phyloP scores from a whole-genome alignment of 2,113 vertebrate genomes.

The Microcebus ravelobensis region DNA sequence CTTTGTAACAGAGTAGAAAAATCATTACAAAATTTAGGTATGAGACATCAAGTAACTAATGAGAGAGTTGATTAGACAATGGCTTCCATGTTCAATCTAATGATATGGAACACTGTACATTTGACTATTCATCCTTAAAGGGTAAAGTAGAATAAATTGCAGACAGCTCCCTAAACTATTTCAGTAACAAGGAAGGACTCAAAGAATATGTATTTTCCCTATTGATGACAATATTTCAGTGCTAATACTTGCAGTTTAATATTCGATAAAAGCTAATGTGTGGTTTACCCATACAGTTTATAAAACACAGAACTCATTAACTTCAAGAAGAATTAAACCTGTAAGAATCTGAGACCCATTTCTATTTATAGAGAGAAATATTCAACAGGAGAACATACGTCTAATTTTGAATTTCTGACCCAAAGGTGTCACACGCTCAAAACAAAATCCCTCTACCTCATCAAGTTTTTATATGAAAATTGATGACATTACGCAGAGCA shows the following conservation, averaged over 20 bases:
- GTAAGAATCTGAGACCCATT: background rate
- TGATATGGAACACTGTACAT: background rate
- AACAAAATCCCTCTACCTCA: background rate
- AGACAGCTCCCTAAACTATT: background rate
- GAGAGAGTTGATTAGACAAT: background rate
- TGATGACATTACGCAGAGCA: background rate
- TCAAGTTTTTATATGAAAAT: background rate
- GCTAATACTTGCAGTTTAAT: conserved; percentile 14
- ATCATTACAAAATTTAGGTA: conserved; percentile 44
- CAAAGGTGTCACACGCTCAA: background rate
- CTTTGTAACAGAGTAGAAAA: conserved; percentile 61
- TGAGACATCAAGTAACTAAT: background rate
- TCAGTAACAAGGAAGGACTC: background rate
- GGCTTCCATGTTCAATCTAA: background rate
- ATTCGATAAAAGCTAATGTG: conserved; percentile 12
- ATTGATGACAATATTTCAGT: background rate
- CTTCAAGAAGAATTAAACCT: conserved; percentile 48
- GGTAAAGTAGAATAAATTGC: background rate
- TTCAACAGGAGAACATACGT: background rate
- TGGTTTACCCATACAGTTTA: conserved; percentile 16
- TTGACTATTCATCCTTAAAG: background rate
- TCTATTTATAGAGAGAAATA: conserved; percentile 46
- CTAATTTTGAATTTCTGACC: conserved; percentile 28
- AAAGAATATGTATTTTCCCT: background rate
- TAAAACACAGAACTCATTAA: conserved; percentile 45